Evolutionary conservation across 2,113 vertebrate genomes (phyloP).

Genomic region (Ahaetulla prasina): DNA sequence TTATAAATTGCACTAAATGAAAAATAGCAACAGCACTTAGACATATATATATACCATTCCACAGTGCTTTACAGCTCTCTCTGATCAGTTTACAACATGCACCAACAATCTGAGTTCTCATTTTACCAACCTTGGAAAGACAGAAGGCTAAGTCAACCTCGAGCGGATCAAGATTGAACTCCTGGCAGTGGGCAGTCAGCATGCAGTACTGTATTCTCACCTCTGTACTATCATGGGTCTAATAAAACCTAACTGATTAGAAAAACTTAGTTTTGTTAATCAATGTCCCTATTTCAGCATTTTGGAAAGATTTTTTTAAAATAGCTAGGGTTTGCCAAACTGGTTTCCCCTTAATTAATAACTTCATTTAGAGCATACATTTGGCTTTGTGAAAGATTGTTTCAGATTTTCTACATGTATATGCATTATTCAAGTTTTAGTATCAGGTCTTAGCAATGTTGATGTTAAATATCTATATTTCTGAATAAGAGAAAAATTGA

Average conservation of each 20-base stretch:
- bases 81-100: neutral
- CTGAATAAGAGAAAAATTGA: neutral
- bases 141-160: neutral
- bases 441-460: neutral
- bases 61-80: neutral
- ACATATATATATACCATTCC: neutral
- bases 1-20: neutral
- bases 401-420: neutral
- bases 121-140: neutral
- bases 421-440: neutral
- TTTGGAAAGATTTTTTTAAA: neutral
- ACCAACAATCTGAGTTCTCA: neutral
- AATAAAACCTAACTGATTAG: neutral
- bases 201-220: neutral
- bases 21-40: neutral
- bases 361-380: neutral
- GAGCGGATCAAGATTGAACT: neutral
- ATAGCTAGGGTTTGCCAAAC: neutral
- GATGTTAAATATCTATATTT: neutral
- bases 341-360: neutral
- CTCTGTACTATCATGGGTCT: neutral
- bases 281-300: neutral
- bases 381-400: neutral
- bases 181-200: neutral
- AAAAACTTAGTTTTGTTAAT: neutral